Evolutionary conservation across 2,888 invertebrate genomes (phyloP).

Genomic region (Philaethria dido): DNA sequence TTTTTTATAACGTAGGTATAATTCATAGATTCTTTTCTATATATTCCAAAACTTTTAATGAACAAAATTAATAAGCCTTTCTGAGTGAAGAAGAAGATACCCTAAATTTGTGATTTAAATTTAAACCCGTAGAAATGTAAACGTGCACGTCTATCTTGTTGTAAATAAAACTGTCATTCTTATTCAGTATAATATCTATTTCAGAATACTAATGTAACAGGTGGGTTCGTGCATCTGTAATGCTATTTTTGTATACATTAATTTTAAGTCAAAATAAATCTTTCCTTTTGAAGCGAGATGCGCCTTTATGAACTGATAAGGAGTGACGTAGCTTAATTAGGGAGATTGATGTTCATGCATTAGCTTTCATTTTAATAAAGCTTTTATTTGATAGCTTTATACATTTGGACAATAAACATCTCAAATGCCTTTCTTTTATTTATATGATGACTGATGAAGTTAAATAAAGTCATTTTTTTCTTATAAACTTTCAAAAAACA

Average conservation of each 20-base stretch:
- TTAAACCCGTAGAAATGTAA: conserved; percentile 24
- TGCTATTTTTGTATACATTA: conserved; percentile 59
- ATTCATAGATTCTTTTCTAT: too few relatives aligned
- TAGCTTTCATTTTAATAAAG: conserved; percentile 39
- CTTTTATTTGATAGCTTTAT: conserved; percentile 38
- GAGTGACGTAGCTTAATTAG: conserved; percentile 46
- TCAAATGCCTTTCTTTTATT: background rate
- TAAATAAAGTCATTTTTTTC: background rate
- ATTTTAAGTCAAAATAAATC: conserved; percentile 60
- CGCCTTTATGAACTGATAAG: conserved; percentile 67
- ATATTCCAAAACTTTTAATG: background rate
- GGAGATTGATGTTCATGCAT: conserved; percentile 41
- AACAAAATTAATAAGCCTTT: background rate
- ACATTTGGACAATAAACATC: background rate
- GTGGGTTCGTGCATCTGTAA: conserved; percentile 63
- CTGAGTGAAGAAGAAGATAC: background rate
- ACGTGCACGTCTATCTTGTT: conserved; percentile 32
- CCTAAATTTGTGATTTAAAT: conserved; percentile 21
- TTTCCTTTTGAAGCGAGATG: conserved; percentile 67
- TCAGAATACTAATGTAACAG: conserved; percentile 66
- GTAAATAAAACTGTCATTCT: conserved; percentile 58
- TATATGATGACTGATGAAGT: background rate
- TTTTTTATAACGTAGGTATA: too few relatives aligned
- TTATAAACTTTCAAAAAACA: too few relatives aligned
- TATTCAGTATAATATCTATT: conserved; percentile 64